phyloP scores from a whole-genome alignment of 2,888 invertebrate species.

The Agapostemon virescens region DNA sequence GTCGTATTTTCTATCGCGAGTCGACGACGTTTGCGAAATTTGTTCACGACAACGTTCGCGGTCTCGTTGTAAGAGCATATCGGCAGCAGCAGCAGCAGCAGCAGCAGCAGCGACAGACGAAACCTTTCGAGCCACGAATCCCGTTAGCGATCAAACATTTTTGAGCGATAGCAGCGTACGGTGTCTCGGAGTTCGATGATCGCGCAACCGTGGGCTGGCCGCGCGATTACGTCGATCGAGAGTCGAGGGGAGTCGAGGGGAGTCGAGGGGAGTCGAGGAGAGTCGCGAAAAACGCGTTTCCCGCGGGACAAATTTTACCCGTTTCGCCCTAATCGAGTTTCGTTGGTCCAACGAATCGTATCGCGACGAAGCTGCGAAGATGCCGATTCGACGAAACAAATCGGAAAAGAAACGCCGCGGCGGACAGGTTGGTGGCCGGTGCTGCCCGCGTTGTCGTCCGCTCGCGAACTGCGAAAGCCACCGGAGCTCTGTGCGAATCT shows the following conservation, averaged over 20 bases:
- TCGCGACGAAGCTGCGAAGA: not conserved
- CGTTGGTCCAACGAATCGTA: not conserved
- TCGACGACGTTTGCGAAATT: not conserved
- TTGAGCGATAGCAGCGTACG: not conserved
- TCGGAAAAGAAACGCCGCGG: not conserved
- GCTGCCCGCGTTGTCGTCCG: not conserved
- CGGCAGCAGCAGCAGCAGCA: not conserved
- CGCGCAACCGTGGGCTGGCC: not conserved
- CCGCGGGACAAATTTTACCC: too few species aligned
- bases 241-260: too few species aligned
- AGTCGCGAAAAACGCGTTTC: too few species aligned
- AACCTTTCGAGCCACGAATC: constrained; percentile 3
- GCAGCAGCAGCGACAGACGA: too few species aligned
- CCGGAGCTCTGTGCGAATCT: constrained; percentile 12
- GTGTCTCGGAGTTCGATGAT: not conserved
- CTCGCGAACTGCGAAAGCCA: constrained; percentile 2
- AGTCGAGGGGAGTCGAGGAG: too few species aligned
- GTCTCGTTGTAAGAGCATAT: not conserved
- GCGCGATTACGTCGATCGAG: not conserved
- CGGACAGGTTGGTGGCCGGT: not conserved
- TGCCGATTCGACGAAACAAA: not conserved
- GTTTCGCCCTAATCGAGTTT: constrained; percentile 9
- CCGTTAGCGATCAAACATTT: constrained; percentile 7
- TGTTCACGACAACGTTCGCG: too few species aligned
- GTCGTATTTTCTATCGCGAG: not conserved